Evolutionary conservation across 2,113 vertebrate species (phyloP).

Genomic region (Dasyprocta punctata): DNA sequence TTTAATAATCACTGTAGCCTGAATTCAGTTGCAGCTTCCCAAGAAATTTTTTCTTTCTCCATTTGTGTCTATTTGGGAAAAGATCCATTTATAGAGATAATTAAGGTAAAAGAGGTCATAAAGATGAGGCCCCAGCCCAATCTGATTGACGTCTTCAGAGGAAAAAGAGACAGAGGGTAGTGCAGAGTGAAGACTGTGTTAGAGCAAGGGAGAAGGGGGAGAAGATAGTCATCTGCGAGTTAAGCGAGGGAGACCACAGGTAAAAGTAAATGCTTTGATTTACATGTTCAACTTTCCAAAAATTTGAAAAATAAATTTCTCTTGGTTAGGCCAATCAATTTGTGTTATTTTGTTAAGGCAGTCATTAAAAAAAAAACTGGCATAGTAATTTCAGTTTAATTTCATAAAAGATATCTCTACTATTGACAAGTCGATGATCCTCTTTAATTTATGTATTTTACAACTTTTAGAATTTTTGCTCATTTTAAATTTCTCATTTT

Average conservation of each 20-base stretch:
- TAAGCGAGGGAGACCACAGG: neutral
- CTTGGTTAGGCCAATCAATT: neutral
- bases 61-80: neutral
- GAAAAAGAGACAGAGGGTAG: too few relatives aligned
- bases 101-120: neutral
- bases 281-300: neutral
- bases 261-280: neutral
- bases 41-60: neutral
- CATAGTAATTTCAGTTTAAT: neutral
- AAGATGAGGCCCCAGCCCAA: neutral
- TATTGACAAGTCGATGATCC: neutral
- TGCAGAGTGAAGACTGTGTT: neutral
- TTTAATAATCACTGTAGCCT: neutral
- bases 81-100: neutral
- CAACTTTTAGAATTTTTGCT: neutral
- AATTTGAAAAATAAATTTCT: neutral
- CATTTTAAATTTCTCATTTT: neutral
- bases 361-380: neutral
- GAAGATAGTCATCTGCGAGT: accelerated
- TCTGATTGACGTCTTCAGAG: neutral
- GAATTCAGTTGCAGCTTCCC: neutral
- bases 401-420: neutral
- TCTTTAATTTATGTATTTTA: neutral
- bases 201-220: neutral
- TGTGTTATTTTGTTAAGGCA: neutral